phyloP scores from a whole-genome alignment of 2,113 vertebrate species.

The Corvus hawaiiensis region DNA sequence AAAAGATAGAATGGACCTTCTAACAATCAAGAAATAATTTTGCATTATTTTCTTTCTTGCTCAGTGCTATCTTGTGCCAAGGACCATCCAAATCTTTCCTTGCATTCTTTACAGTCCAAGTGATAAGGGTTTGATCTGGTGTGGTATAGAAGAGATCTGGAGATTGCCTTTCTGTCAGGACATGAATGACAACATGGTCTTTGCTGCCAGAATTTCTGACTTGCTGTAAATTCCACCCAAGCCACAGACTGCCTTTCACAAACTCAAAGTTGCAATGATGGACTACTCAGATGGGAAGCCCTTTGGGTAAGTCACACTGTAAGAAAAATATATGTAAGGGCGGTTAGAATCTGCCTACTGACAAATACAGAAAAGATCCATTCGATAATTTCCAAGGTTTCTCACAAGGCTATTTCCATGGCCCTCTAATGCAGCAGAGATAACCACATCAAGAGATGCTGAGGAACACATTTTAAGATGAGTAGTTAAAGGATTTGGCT shows the following conservation, averaged over 20 bases:
- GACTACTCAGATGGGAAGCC: constrained; percentile 74
- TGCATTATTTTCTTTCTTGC: constrained; percentile 59
- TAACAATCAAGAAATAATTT: constrained; percentile 70
- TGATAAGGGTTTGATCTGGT: constrained; percentile 22
- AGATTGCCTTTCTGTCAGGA: constrained; percentile 59
- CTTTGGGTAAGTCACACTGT: constrained; percentile 65
- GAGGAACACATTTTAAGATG: neutral
- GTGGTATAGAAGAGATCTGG: constrained; percentile 67
- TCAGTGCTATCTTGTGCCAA: constrained; percentile 74
- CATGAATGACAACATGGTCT: constrained; percentile 59
- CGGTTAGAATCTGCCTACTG: neutral
- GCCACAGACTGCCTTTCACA: constrained; percentile 44
- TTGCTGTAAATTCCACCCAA: constrained; percentile 75
- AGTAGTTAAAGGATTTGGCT: neutral
- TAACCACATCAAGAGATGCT: neutral
- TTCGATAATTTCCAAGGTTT: neutral
- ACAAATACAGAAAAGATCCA: neutral
- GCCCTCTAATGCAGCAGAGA: neutral
- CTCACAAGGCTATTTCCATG: neutral
- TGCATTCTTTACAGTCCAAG: constrained; percentile 61
- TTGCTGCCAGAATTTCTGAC: constrained; percentile 65
- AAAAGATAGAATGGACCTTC: constrained; percentile 51
- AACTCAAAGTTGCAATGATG: constrained; percentile 72
- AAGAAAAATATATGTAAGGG: neutral
- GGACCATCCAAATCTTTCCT: constrained; percentile 69